phyloP scores from a whole-genome alignment of 2,888 invertebrate species.

The Crossocerus cetratus region DNA sequence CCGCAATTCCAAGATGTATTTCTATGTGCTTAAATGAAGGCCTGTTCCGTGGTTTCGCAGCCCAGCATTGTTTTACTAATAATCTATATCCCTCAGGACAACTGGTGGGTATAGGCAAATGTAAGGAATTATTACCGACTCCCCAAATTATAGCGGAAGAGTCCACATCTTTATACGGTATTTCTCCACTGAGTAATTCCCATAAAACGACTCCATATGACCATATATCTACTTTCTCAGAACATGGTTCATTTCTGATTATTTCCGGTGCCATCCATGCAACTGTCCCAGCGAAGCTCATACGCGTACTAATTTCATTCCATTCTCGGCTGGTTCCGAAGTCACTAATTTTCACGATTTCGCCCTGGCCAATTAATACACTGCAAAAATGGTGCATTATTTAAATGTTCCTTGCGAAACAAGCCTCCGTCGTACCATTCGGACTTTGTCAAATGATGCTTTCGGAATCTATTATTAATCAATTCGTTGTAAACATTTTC shows the following conservation, averaged over 20 bases:
- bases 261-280: slow-evolving; percentile 99
- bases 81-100: slow-evolving; percentile 93
- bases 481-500: slow-evolving; percentile 64
- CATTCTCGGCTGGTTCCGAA: slow-evolving; percentile 97
- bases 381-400: slow-evolving; percentile 76
- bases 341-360: slow-evolving; percentile 96
- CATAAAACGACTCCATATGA: slow-evolving; percentile 98
- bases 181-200: slow-evolving; percentile 97
- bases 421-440: background rate
- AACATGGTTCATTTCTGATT: slow-evolving; percentile 96
- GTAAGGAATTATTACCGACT: slow-evolving; percentile 95
- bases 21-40: slow-evolving; percentile 95
- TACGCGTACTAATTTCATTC: slow-evolving; percentile 96
- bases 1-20: slow-evolving; percentile 93
- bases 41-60: slow-evolving; percentile 91
- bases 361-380: slow-evolving; percentile 89
- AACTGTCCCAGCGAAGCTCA: slow-evolving; percentile 99
- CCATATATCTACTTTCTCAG: slow-evolving; percentile 99
- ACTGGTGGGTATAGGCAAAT: slow-evolving; percentile 93
- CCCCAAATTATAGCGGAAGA: slow-evolving; percentile 99
- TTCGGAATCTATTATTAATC: background rate
- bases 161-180: slow-evolving; percentile 95
- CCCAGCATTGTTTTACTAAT: slow-evolving; percentile 95
- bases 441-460: background rate
- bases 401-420: background rate